Evolutionary conservation across 2,797 vertebrate genomes (phyloP), one percentile per base, ranked within the genome.

Genomic region (Chromis chromis): DNA sequence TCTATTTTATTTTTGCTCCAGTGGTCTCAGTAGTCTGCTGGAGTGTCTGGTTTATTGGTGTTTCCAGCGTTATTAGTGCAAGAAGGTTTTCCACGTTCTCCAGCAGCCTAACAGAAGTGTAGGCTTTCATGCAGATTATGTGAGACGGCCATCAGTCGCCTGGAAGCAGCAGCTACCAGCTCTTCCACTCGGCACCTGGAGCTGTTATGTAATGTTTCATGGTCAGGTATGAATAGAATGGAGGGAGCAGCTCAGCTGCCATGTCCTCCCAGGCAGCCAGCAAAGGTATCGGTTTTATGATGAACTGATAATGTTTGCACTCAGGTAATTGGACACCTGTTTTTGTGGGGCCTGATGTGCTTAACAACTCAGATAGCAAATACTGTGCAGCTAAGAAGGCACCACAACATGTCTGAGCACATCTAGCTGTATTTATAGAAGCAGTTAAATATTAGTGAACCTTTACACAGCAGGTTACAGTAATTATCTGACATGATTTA

Each of bases 141-240:
- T 59, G 70, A 78, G 78, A 49, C 14, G 21, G 42, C 28, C 59
- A 9, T 19, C 61, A 4, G 54, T 66, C 14, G 48, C 36, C 7
- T 4, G 48, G 19, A 64, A 81, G 79, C 55, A 7, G 48, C 63
- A 27, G 50, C 50, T 44, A 65, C 44, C 56, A 17, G 74, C 66
- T 72, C 72, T 6, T 66, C 59, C 49, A 50, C 52, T 49, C 25
- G 3, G 62, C 78, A 74, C 77, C 85, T 70, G 79, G 46, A 74
- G 69, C 73, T 6, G 63, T 88, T 89, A 70, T 61, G 69, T 78
- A 81, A 81, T 8, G 42, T 55, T 63, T 70, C 27, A 16, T 40
- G 40, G 61, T 70, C 74, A 73, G 82, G 83, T 89, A 74, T 84
- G 90, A 81, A 61, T 65, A 78, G 85, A 78, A 73, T 0, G 66